These are phyloP conservation scores for Sparus aurata DNA, from an alignment of 2,797 vertebrate species.

Conservation along the genomic window DNA sequence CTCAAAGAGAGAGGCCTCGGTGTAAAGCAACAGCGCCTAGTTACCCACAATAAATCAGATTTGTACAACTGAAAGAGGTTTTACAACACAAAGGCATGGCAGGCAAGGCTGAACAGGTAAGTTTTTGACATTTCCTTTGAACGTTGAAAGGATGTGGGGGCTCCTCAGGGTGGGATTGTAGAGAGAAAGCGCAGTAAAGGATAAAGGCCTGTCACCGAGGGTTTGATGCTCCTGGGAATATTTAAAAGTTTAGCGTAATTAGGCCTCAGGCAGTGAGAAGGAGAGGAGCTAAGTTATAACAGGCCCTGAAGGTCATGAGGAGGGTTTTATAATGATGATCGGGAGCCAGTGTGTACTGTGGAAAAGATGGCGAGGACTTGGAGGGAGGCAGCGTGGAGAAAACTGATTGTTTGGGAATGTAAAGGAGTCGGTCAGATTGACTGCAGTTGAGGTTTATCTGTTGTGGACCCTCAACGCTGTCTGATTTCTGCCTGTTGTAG, in stretches of 20 bases:
- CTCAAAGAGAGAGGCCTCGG: neutral
- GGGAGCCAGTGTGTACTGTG: constrained; percentile 7
- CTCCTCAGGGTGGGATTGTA: neutral
- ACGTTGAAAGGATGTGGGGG: neutral
- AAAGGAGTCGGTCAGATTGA: constrained; percentile 22
- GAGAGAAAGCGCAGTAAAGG: neutral
- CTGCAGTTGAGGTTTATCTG: neutral
- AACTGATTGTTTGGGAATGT: constrained; percentile 1
- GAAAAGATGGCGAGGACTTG: neutral
- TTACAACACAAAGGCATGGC: neutral
- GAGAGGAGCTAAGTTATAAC: constrained; percentile 15
- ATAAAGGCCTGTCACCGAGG: neutral
- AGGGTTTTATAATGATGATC: constrained; percentile 37
- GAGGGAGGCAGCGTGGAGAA: neutral
- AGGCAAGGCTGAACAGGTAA: neutral
- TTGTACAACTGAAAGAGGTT: neutral
- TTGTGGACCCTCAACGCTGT: neutral
- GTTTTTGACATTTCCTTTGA: neutral
- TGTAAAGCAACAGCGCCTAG: neutral
- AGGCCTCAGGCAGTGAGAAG: neutral
- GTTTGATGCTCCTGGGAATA: neutral
- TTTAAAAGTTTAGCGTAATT: constrained; percentile 15
- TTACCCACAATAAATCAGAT: neutral
- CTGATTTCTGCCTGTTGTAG: neutral
- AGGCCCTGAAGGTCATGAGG: constrained; percentile 20